Percentiles rank a stretch among this genome's conserved stretches.
Conservation (phyloP, 2,888 invertebrate species). For the Nomada goodeniana region DNA sequence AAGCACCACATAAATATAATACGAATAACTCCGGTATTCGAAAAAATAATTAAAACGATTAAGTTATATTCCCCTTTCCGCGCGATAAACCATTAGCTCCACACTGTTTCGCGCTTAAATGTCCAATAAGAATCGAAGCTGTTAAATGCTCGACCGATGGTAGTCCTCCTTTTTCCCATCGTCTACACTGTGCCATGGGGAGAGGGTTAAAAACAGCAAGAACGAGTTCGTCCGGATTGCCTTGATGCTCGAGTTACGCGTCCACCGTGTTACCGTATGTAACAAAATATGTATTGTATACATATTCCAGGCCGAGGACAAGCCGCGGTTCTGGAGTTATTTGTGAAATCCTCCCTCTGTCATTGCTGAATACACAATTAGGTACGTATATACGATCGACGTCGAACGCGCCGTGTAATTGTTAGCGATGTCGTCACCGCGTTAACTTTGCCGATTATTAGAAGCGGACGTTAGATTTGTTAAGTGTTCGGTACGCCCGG, state of each 20-base stretch:
- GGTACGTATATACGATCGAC: conserved; percentile 41
- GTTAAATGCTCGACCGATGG: no score
- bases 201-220: conserved; percentile 12
- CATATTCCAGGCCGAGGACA: conserved; percentile 12
- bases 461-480: conserved; percentile 6
- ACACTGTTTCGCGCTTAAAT: no score
- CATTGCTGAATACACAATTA: conserved; percentile 55
- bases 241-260: conserved; percentile 35
- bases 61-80: no score
- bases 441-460: conserved; percentile 31
- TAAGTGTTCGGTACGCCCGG: conserved; percentile 37
- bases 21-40: no score
- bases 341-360: conserved; percentile 26
- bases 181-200: no score
- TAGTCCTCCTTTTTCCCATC: neutral
- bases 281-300: conserved; percentile 47
- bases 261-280: conserved; percentile 30
- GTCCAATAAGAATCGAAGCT: no score
- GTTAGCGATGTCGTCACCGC: conserved; percentile 43
- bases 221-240: conserved; percentile 30
- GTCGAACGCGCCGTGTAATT: conserved; percentile 28
- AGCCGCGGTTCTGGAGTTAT: conserved; percentile 26
- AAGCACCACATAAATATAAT: no score
- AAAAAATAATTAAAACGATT: no score
- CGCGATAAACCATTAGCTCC: no score